These are phyloP conservation scores for Clarias platycephalus DNA, from an alignment of 2,797 vertebrate genomes.

Conservation along the genomic window DNA sequence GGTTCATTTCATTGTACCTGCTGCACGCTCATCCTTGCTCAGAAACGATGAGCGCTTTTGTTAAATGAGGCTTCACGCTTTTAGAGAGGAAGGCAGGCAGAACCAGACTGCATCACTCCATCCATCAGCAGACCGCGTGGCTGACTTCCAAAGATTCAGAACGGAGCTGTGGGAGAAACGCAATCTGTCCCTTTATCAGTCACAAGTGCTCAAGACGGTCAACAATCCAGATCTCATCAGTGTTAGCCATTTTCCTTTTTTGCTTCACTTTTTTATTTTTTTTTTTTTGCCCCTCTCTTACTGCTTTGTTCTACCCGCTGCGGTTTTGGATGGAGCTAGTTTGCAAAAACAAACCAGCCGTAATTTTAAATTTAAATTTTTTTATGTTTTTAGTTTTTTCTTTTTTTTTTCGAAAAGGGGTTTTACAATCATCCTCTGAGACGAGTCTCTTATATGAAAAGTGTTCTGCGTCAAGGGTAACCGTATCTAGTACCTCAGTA, in stretches of 20 bases:
- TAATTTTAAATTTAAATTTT: too few relatives aligned
- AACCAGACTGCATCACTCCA: conserved; percentile 7
- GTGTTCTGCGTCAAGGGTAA: conserved; percentile 76
- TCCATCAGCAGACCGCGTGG: conserved; percentile 9
- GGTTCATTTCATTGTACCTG: conserved; percentile 8
- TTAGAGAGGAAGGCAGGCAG: neutral
- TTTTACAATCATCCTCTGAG: conserved; percentile 59
- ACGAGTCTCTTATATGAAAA: conserved; percentile 66
- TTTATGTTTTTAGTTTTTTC: too few relatives aligned
- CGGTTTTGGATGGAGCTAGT: conserved; percentile 22
- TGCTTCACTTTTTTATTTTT: neutral
- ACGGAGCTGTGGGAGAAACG: conserved; percentile 3
- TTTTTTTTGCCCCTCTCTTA: neutral
- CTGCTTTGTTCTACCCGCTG: conserved; percentile 1
- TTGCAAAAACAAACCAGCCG: conserved; percentile 65
- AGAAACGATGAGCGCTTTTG: conserved; percentile 4
- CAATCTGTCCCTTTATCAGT: conserved; percentile 11
- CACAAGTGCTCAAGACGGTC: conserved; percentile 8
- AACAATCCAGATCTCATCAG: conserved; percentile 34
- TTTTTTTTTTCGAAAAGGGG: conserved; percentile 70
- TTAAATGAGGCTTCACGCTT: neutral
- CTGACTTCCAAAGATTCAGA: conserved; percentile 35
- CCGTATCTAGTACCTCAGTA: conserved; percentile 84
- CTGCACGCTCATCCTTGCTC: neutral
- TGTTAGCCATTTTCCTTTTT: conserved; percentile 30